A percentile compares a stretch with the other conserved stretches of the same genome.
These are phyloP conservation scores for Coboldia fuscipes DNA, from an alignment of 1,140 invertebrate genomes.

Conservation along the genomic window DNA sequence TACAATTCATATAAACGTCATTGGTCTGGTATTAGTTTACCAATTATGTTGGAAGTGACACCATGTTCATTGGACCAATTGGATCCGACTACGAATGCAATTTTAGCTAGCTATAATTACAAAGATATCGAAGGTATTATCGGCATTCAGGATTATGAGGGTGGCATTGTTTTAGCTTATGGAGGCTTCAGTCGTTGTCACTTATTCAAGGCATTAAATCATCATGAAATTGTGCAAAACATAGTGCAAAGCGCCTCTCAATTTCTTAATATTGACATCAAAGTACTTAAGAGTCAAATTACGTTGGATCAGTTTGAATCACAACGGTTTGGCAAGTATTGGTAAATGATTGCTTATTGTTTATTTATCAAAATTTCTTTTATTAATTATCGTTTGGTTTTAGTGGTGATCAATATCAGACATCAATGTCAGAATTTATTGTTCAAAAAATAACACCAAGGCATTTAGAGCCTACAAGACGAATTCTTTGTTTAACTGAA, in stretches of 20 bases:
- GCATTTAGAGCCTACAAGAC: slow-evolving; percentile 54
- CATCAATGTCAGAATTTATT: slow-evolving; percentile 77
- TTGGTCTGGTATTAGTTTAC: slow-evolving; percentile 79
- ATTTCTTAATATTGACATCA: slow-evolving; percentile 63
- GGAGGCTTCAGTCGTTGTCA: slow-evolving; percentile 75
- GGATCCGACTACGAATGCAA: slow-evolving; percentile 57
- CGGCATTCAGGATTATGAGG: slow-evolving; percentile 42
- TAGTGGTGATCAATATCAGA: slow-evolving; percentile 69
- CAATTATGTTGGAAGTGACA: slow-evolving; percentile 73
- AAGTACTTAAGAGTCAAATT: slow-evolving; percentile 61
- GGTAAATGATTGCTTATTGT: slow-evolving; percentile 25
- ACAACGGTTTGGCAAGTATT: slow-evolving; percentile 78
- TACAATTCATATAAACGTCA: slow-evolving; percentile 86
- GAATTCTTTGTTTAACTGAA: slow-evolving; percentile 89
- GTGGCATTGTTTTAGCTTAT: slow-evolving; percentile 73
- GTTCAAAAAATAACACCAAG: slow-evolving; percentile 69
- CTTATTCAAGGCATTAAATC: slow-evolving; percentile 64
- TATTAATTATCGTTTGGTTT: slow-evolving; percentile 18
- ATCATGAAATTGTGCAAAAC: slow-evolving; percentile 69
- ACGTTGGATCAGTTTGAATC: slow-evolving; percentile 65
- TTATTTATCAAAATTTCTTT: background rate
- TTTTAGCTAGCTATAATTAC: slow-evolving; percentile 75
- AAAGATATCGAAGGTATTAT: slow-evolving; percentile 73
- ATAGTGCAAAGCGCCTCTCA: slow-evolving; percentile 58
- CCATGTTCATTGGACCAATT: slow-evolving; percentile 77